Evolutionary conservation across 2,888 invertebrate genomes (phyloP).

Genomic region (Carterocephalus palaemon): DNA sequence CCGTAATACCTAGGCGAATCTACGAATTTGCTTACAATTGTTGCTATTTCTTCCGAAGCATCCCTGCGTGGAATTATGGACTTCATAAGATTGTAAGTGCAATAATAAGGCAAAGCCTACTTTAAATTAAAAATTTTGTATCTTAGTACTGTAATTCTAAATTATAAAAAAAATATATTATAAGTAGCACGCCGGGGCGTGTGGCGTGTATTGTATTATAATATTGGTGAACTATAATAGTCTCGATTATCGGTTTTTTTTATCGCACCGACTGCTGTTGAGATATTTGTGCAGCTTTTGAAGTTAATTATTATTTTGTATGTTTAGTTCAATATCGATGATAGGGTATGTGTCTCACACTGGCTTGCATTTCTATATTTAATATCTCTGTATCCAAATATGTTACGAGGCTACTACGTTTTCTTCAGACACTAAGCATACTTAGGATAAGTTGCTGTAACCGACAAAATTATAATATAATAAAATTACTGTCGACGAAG

Average conservation of each 20-base stretch:
- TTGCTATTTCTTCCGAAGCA: slow-evolving; percentile 56
- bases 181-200: slow-evolving; percentile 22
- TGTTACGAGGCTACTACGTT: slow-evolving; percentile 63
- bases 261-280: not conserved
- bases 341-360: not conserved
- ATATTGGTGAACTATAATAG: slow-evolving; percentile 10
- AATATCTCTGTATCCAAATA: slow-evolving; percentile 45
- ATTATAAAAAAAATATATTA: slow-evolving; percentile 48
- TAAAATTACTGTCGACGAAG: slow-evolving; percentile 60
- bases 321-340: slow-evolving; percentile 7
- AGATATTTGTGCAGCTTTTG: slow-evolving; percentile 11
- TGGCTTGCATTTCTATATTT: slow-evolving; percentile 8
- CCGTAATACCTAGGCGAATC: slow-evolving; percentile 6
- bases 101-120: slow-evolving; percentile 78
- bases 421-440: slow-evolving; percentile 51
- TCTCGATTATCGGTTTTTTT: slow-evolving; percentile 7
- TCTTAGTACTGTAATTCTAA: slow-evolving; percentile 56
- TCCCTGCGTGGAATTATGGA: slow-evolving; percentile 60
- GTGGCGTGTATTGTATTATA: slow-evolving; percentile 16
- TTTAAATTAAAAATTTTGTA: slow-evolving; percentile 66
- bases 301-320: slow-evolving; percentile 10
- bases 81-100: slow-evolving; percentile 72
- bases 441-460: slow-evolving; percentile 52
- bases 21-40: slow-evolving; percentile 7
- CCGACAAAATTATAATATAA: too few species aligned